Percentiles rank a stretch among this genome's conserved stretches.
These are phyloP conservation scores for Mesopsocus fuscifrons DNA, from an alignment of 2,888 invertebrate genomes.

Conservation along the genomic window DNA sequence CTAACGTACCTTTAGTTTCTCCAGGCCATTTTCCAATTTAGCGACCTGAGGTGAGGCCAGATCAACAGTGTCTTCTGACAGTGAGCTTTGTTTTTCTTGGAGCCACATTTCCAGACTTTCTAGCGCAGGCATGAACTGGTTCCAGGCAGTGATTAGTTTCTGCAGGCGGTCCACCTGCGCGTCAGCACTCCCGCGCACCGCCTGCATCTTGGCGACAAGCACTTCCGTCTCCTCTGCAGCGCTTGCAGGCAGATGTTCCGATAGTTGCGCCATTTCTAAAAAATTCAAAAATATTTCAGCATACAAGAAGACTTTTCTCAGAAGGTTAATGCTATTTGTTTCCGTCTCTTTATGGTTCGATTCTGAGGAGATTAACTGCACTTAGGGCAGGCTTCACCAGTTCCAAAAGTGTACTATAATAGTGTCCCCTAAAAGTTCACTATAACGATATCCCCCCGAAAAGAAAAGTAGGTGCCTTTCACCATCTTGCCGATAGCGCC, in stretches of 20 bases:
- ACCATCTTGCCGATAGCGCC: too few species aligned
- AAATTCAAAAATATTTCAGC: too few species aligned
- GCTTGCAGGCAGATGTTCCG: conserved; percentile 13
- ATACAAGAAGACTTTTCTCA: too few species aligned
- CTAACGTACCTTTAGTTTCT: conserved; percentile 53
- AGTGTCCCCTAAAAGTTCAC: too few species aligned
- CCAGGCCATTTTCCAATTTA: conserved; percentile 55
- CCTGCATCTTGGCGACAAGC: conserved; percentile 28
- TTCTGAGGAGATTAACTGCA: too few species aligned
- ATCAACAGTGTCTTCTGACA: conserved; percentile 36
- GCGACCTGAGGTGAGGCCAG: conserved; percentile 50
- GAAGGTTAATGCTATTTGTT: too few species aligned
- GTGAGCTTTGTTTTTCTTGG: conserved; percentile 39
- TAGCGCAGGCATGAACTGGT: conserved; percentile 43
- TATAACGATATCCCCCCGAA: too few species aligned
- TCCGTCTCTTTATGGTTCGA: too few species aligned
- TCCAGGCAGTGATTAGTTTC: conserved; percentile 61
- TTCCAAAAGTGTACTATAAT: too few species aligned
- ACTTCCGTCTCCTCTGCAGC: conserved; percentile 24
- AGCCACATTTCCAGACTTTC: conserved; percentile 63
- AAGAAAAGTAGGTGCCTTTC: too few species aligned
- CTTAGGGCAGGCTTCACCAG: too few species aligned
- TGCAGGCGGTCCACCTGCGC: conserved; percentile 64
- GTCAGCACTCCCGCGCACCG: conserved; percentile 57
- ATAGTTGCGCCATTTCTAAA: conserved; percentile 13